Conservation (phyloP, 2,888 invertebrate genomes). For the Acanthosepion pharaonis region DNA sequence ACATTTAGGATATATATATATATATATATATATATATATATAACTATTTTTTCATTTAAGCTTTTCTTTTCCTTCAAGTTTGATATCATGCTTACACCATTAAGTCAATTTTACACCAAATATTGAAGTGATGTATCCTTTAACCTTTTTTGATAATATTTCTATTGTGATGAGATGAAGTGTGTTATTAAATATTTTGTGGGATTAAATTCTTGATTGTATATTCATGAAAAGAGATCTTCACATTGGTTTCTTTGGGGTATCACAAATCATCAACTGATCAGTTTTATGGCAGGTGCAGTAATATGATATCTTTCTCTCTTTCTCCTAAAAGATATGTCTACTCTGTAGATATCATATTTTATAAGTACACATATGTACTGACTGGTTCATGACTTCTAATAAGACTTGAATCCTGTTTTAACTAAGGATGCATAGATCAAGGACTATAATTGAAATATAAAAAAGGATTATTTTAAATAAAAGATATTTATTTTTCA, state of each 20-base stretch:
- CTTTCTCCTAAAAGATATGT: too few relatives aligned
- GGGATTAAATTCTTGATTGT: background rate
- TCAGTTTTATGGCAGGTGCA: background rate
- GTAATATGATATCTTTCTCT: too few relatives aligned
- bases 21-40: background rate
- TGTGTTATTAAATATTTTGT: background rate
- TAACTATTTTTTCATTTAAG: background rate
- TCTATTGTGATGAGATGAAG: background rate
- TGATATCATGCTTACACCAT: background rate
- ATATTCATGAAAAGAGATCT: background rate
- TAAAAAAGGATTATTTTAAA: too few relatives aligned
- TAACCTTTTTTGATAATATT: background rate
- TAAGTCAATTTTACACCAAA: background rate
- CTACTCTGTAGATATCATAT: too few relatives aligned
- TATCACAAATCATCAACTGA: background rate
- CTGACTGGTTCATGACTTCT: too few relatives aligned
- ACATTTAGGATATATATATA: background rate
- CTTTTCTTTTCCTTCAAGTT: background rate
- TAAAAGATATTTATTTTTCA: too few relatives aligned
- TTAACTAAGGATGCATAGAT: too few relatives aligned
- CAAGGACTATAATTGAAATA: too few relatives aligned
- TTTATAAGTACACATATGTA: too few relatives aligned
- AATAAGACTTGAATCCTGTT: too few relatives aligned
- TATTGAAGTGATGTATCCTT: background rate
- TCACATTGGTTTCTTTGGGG: background rate